A percentile compares a stretch with the other conserved stretches of the same genome.
These are phyloP conservation scores for Acrocephalus kingi DNA, from an alignment of 2,113 vertebrate genomes.

Conservation along the genomic window DNA sequence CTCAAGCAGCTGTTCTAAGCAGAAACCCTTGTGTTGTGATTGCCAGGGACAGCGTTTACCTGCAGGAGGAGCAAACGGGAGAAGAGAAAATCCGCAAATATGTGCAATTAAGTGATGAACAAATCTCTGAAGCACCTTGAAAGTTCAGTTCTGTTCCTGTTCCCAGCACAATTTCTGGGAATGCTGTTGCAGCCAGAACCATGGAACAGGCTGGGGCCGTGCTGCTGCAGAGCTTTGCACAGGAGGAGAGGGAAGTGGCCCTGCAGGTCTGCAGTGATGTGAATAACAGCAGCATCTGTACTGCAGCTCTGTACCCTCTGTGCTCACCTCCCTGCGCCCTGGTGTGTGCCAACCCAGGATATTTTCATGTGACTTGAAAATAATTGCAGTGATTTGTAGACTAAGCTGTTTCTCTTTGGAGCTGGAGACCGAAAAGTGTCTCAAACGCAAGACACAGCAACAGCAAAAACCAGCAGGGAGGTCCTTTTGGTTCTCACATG, in stretches of 20 bases:
- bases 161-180: neutral
- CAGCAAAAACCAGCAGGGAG: neutral
- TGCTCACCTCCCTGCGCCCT: fast-evolving
- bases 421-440: neutral
- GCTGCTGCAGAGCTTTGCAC: neutral
- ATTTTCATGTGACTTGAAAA: neutral
- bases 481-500: neutral
- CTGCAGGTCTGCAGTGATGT: neutral
- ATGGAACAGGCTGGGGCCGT: fast-evolving
- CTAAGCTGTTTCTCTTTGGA: fast-evolving
- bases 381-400: neutral
- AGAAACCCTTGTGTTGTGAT: neutral
- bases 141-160: neutral
- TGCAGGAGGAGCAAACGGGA: neutral
- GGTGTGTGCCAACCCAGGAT: fast-evolving
- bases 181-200: fast-evolving
- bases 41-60: neutral
- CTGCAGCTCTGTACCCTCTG: neutral
- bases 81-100: neutral
- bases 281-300: fast-evolving
- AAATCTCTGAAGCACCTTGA: neutral
- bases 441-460: neutral
- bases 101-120: fast-evolving
- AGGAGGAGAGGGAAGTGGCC: neutral
- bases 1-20: neutral